Base-by-base conservation (phyloP, 2,797 vertebrate species). In the Rhinogobio ventralis region DNA sequence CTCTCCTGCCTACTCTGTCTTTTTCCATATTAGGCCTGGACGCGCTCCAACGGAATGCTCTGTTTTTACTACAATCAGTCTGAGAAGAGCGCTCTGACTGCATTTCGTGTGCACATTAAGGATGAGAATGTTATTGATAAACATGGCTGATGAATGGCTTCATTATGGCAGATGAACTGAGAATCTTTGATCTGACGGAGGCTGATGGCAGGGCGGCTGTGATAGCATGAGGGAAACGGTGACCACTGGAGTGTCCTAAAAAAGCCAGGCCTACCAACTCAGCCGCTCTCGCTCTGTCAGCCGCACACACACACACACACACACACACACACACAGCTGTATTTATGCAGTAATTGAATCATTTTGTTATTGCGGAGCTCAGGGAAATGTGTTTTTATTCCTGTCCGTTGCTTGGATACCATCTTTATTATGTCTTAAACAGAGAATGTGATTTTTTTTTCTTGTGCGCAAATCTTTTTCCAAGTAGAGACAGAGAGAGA, bases 351-450 rank as follows among this genome's bases (percentile, higher is more conserved):
- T 88, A 91, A 91, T 90, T 86, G 86, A 89, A 90, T 91, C 51
- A 88, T 89, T 90, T 86, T 91, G 88, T 89, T 91, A 90, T 91
- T 91, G 87, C 88, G 60, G 86, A 79, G 85, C 67, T 85, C 71
- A 88, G 88, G 73, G 84, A 89, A 89, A 89, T 86, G 66, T 90
- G 87, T 91, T 90, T 91, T 90, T 89, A 90, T 90, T 89, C 85
- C 79, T 79, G 81, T 82, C 83, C 14, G 89, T 91, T 89, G 90
- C 90, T 85, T 42, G 82, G 89, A 88, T 78, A 90, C 88, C 80
- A 42, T 83, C 86, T 89, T 90, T 90, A 88, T 90, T 89, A 89
- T 89, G 88, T 81, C 86, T 90, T 88, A 88, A 89, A 91, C 86
- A 90, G 81, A 81, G 79, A 85, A 87, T 80, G 78, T 74, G 64